These are phyloP conservation scores for Hypercompe scribonia DNA, from an alignment of 2,888 invertebrate species.

Conservation along the genomic window DNA sequence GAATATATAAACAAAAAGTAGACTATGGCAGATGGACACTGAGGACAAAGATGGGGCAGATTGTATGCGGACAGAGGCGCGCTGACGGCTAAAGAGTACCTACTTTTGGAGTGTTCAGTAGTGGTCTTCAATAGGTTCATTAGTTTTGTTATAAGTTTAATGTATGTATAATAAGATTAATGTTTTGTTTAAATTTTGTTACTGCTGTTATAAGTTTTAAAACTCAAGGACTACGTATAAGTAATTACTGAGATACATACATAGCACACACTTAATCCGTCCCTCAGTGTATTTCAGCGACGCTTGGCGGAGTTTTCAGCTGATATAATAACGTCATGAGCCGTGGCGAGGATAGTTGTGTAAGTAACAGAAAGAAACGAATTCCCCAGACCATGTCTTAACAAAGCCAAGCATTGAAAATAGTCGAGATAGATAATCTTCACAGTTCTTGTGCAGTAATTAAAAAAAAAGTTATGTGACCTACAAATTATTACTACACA, in stretches of 20 bases:
- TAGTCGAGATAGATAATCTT: not conserved
- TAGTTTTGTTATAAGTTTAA: too few species aligned
- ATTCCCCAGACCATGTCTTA: not conserved
- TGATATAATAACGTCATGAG: not conserved
- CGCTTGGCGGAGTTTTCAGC: not conserved
- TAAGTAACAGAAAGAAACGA: not conserved
- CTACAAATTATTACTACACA: not conserved
- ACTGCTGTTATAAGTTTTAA: too few species aligned
- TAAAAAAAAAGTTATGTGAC: not conserved
- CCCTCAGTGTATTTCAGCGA: not conserved
- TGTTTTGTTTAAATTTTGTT: too few species aligned
- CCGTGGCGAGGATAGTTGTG: not conserved
- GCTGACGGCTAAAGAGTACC: too few species aligned
- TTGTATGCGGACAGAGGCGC: not conserved
- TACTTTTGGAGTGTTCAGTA: too few species aligned
- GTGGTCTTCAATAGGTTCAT: too few species aligned
- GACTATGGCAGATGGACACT: too few species aligned
- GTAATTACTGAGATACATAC: not conserved
- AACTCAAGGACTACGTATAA: not conserved
- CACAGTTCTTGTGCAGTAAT: not conserved
- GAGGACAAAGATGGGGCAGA: not conserved
- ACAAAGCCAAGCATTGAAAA: not conserved
- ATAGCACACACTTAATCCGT: not conserved
- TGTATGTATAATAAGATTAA: too few species aligned
- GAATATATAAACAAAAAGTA: too few species aligned